Percentiles rank a stretch among this genome's conserved stretches.
These are phyloP conservation scores for Ianthella basta DNA, from an alignment of 37 sponge, comb jelly and placozoan genomes.

Conservation along the genomic window DNA sequence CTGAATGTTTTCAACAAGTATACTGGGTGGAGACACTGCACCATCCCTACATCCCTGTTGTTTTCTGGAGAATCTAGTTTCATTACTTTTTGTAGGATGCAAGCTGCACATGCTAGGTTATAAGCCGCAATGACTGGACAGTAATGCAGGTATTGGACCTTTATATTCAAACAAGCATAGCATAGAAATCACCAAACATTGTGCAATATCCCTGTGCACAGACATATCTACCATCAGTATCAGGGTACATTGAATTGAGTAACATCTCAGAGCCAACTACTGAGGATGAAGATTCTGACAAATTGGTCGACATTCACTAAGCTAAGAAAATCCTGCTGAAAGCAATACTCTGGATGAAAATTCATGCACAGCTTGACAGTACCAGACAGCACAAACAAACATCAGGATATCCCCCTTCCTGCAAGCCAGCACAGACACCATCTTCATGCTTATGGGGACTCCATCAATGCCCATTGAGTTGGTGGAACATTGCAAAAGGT, in stretches of 20 bases:
- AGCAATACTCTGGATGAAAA: conserved; percentile 22
- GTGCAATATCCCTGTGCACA: neutral
- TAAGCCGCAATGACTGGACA: no score
- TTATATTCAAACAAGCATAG: no score
- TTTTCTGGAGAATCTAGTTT: no score
- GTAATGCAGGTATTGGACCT: no score
- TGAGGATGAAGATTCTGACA: neutral
- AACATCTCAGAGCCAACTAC: neutral
- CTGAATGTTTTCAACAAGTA: no score
- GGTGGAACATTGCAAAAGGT: neutral
- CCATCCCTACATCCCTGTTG: no score
- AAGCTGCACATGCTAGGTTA: no score
- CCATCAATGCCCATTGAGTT: neutral
- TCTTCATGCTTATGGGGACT: conserved; percentile 12
- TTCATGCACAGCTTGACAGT: neutral
- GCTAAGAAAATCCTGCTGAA: neutral
- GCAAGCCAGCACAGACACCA: neutral
- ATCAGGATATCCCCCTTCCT: neutral
- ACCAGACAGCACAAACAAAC: neutral
- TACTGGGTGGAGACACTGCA: no score
- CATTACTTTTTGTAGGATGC: no score
- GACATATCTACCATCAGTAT: neutral
- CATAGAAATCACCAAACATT: no score
- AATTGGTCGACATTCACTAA: neutral
- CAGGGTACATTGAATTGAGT: neutral